Conservation (phyloP, 2,113 vertebrate genomes). For the Geococcyx californianus region DNA sequence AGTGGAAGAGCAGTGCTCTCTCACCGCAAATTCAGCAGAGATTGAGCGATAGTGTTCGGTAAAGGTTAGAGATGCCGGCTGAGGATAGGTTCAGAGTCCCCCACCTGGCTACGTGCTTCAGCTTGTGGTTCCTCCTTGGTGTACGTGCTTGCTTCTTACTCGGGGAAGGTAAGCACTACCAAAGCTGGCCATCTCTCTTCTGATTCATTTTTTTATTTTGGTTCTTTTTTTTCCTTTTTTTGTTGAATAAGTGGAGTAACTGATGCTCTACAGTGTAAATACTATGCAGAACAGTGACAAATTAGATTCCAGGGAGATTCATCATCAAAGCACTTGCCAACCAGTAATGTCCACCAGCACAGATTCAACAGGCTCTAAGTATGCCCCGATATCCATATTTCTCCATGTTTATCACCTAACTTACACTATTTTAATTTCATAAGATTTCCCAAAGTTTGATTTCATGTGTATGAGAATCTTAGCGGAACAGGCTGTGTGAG, state of each 20-base stretch:
- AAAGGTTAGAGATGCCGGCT: neutral
- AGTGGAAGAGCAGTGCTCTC: neutral
- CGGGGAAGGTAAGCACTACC: neutral
- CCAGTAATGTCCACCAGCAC: neutral
- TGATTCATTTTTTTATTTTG: neutral
- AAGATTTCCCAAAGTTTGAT: neutral
- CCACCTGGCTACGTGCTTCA: rapidly evolving
- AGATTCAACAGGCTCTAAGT: neutral
- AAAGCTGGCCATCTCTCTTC: neutral
- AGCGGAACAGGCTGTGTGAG: neutral
- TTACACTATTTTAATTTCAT: neutral
- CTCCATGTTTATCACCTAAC: neutral
- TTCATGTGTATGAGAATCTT: neutral
- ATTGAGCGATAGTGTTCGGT: rapidly evolving
- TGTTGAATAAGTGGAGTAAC: neutral
- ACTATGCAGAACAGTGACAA: neutral
- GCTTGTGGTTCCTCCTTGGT: neutral
- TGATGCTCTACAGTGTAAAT: neutral
- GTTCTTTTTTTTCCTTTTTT: neutral
- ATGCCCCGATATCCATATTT: neutral
- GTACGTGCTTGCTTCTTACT: neutral
- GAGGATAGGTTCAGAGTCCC: neutral
- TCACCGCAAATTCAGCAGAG: neutral
- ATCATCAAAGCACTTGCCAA: neutral
- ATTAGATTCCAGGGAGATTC: neutral